phyloP scores from a whole-genome alignment of 1,140 invertebrate species.

The Kradibia gibbosae region DNA sequence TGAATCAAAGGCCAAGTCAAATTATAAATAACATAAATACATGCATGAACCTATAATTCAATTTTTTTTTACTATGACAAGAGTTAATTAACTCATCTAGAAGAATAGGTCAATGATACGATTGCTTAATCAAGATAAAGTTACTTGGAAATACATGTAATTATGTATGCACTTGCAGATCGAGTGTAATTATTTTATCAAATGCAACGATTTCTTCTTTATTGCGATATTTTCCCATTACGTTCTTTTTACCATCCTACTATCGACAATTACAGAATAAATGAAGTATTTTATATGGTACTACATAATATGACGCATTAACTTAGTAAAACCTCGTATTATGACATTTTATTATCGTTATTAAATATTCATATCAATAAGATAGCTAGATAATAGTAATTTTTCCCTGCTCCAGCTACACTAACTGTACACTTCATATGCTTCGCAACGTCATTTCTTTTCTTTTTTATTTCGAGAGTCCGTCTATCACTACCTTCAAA shows the following conservation, averaged over 20 bases:
- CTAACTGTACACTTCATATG: constrained; percentile 58
- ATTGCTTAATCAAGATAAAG: not conserved
- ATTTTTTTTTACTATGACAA: not conserved
- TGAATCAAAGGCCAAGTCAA: not conserved
- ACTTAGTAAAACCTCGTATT: constrained; percentile 59
- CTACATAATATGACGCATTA: constrained; percentile 54
- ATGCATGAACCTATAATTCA: not conserved
- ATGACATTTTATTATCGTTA: constrained; percentile 63
- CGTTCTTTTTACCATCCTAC: not conserved
- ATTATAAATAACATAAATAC: not conserved
- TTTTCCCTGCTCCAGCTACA: constrained; percentile 54
- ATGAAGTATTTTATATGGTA: not conserved
- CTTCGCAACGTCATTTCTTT: not conserved
- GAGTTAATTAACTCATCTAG: constrained; percentile 5
- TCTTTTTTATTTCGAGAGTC: constrained; percentile 1
- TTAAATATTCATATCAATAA: constrained; percentile 57
- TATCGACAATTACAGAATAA: constrained; percentile 13
- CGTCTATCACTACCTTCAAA: not conserved
- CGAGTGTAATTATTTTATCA: not conserved
- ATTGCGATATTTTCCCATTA: not conserved
- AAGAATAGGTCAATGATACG: constrained; percentile 24
- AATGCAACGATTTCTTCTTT: not conserved
- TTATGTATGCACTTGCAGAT: not conserved
- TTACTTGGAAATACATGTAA: not conserved
- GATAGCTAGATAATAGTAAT: constrained; percentile 44